A percentile compares a stretch with the other conserved stretches of the same genome.
These are phyloP conservation scores for Beroe forskalii DNA, from an alignment of 37 sponge, comb jelly and placozoan species.

Conservation along the genomic window DNA sequence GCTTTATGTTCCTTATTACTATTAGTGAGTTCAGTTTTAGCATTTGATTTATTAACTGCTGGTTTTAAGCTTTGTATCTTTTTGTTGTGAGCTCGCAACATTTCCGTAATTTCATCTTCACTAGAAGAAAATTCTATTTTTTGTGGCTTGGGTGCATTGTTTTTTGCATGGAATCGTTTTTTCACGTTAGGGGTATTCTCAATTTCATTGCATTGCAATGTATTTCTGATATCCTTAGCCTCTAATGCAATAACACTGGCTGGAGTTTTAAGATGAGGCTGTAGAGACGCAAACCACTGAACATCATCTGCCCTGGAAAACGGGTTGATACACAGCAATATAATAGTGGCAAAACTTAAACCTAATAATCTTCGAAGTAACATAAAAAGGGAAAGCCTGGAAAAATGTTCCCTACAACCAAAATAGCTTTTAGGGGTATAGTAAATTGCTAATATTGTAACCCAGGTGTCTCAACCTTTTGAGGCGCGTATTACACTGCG, in stretches of 20 bases:
- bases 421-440: too few species aligned
- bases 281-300: conserved; percentile 36
- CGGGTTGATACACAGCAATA: too few species aligned
- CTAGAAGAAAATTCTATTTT: conserved; percentile 12
- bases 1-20: too few species aligned
- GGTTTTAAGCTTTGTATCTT: neutral
- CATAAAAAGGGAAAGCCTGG: too few species aligned
- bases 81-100: conserved; percentile 41
- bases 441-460: too few species aligned
- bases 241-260: neutral
- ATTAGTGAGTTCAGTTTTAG: too few species aligned
- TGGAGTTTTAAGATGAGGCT: conserved; percentile 43
- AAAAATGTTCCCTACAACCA: too few species aligned
- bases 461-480: too few species aligned
- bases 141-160: neutral
- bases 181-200: neutral
- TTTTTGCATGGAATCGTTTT: neutral
- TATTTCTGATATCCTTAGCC: neutral
- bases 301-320: conserved; percentile 35
- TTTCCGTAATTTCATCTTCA: conserved; percentile 24
- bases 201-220: neutral
- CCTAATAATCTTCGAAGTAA: too few species aligned
- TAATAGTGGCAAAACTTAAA: too few species aligned
- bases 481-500: too few species aligned
- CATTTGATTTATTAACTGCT: neutral